Conservation (phyloP, 2,797 vertebrate species). For the Myripristis jacobus region DNA sequence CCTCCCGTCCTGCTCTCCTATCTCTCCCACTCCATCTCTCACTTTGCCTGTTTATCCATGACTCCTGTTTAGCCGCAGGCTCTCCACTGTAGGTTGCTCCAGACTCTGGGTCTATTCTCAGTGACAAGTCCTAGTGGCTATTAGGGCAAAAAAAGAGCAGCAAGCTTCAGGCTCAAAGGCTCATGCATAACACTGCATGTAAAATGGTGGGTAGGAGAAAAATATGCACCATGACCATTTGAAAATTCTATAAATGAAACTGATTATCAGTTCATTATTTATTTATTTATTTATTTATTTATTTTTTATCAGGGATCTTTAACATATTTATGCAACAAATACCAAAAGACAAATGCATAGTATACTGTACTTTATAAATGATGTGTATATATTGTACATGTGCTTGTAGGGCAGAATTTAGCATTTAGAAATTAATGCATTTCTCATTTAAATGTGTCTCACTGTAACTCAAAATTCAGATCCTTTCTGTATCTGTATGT, state of each 20-base stretch:
- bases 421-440: too few relatives aligned
- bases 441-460: too few relatives aligned
- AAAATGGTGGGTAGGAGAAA: conserved; percentile 3
- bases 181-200: background rate
- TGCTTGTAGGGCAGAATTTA: too few relatives aligned
- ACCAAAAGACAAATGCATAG: too few relatives aligned
- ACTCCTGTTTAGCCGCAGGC: conserved; percentile 63
- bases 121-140: conserved; percentile 63
- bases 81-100: conserved; percentile 44
- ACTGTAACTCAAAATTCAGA: too few relatives aligned
- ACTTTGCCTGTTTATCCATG: conserved; percentile 51
- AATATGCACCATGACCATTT: conserved; percentile 12
- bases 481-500: too few relatives aligned
- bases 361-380: too few relatives aligned
- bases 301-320: too few relatives aligned
- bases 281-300: too few relatives aligned
- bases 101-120: conserved; percentile 58
- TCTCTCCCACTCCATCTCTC: conserved; percentile 24
- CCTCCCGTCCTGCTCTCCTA: conserved; percentile 13
- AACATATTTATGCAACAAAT: too few relatives aligned
- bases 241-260: conserved; percentile 1
- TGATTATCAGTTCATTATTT: too few relatives aligned
- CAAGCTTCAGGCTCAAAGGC: conserved; percentile 35
- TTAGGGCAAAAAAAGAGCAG: conserved; percentile 51
- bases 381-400: too few relatives aligned